phyloP scores from a whole-genome alignment of 1,140 invertebrate genomes.

The Maniola jurtina region DNA sequence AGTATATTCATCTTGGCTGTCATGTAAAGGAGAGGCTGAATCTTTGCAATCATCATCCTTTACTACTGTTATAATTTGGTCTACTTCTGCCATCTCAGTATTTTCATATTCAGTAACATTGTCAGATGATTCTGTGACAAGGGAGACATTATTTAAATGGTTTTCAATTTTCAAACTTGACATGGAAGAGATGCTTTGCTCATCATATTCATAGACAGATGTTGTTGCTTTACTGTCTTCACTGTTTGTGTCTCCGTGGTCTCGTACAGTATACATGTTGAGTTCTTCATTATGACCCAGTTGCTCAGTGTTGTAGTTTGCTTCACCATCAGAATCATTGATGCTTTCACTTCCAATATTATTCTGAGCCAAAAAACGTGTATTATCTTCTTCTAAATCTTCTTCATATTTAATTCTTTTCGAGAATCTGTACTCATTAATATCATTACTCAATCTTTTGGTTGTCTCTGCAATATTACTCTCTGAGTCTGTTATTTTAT shows the following conservation, averaged over 20 bases:
- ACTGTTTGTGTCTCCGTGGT: constrained; percentile 65
- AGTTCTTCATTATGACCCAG: constrained; percentile 53
- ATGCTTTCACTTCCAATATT: constrained; percentile 40
- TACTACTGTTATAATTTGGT: constrained; percentile 27
- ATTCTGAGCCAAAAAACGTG: constrained; percentile 51
- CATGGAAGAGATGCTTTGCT: constrained; percentile 65
- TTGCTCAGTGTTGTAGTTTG: constrained; percentile 53
- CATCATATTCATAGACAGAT: constrained; percentile 72
- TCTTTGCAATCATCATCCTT: constrained; percentile 41
- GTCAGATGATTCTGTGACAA: constrained; percentile 44
- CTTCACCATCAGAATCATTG: constrained; percentile 56
- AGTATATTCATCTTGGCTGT: constrained; percentile 40
- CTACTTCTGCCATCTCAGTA: constrained; percentile 28
- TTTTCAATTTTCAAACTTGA: constrained; percentile 69
- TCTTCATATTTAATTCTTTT: constrained; percentile 67
- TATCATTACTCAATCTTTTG: constrained; percentile 62
- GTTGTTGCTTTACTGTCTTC: constrained; percentile 70
- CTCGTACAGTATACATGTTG: constrained; percentile 50
- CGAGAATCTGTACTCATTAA: constrained; percentile 53
- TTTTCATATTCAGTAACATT: constrained; percentile 46
- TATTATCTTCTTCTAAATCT: constrained; percentile 53
- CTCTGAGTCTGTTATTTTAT: constrained; percentile 55
- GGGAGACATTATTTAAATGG: constrained; percentile 50
- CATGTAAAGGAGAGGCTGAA: constrained; percentile 32
- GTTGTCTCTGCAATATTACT: constrained; percentile 44